Conservation (phyloP, 2,113 vertebrate genomes). For the Strix uralensis region DNA sequence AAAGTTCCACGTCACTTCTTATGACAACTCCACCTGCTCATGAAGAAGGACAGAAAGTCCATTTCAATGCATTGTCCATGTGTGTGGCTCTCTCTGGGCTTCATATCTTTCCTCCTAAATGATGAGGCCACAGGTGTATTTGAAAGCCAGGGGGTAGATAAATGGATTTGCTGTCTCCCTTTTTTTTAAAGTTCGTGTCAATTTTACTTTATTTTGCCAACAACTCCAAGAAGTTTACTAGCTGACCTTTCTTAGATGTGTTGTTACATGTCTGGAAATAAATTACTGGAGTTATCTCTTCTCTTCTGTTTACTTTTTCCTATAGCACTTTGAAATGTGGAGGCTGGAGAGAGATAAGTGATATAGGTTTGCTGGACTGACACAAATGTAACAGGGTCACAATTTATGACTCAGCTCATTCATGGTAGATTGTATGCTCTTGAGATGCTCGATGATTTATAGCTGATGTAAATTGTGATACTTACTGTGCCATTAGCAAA, state of each 20-base stretch:
- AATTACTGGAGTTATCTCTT: neutral
- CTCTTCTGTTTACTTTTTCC: neutral
- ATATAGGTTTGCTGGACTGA: neutral
- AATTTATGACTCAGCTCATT: slow-evolving; percentile 32
- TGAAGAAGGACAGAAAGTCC: neutral
- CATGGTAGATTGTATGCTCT: slow-evolving; percentile 15
- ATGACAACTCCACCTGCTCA: neutral
- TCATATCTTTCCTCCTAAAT: neutral
- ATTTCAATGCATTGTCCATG: neutral
- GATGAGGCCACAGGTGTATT: neutral
- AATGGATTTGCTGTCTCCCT: neutral
- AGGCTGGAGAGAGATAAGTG: neutral
- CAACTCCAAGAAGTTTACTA: neutral
- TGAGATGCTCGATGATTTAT: slow-evolving; percentile 27
- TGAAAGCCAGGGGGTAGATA: neutral
- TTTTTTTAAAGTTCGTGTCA: neutral
- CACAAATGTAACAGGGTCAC: neutral
- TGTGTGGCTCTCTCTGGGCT: neutral
- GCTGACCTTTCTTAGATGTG: slow-evolving; percentile 25
- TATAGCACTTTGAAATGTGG: neutral
- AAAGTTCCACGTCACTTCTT: neutral
- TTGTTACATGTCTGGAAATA: slow-evolving; percentile 26
- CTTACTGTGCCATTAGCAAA: slow-evolving; percentile 53
- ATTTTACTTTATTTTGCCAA: slow-evolving; percentile 9
- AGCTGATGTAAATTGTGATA: slow-evolving; percentile 31